Conservation (phyloP, 1,140 invertebrate species). For the Agraylea sexmaculata region DNA sequence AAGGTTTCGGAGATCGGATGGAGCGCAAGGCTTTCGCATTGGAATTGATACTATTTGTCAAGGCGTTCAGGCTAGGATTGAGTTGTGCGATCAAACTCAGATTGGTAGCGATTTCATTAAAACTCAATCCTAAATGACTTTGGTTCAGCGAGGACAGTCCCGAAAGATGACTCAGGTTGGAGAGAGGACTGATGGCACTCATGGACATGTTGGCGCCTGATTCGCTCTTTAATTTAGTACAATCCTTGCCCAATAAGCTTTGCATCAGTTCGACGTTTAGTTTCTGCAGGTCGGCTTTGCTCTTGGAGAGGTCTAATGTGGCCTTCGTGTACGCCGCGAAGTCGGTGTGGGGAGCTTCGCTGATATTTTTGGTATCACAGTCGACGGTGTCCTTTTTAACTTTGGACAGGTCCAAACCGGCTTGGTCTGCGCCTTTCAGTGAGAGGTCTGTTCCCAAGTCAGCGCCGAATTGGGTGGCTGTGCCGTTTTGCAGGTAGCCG, state of each 20-base stretch:
- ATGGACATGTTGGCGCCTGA: slow-evolving; percentile 38
- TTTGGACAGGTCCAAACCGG: slow-evolving; percentile 14
- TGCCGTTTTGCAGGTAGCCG: slow-evolving; percentile 25
- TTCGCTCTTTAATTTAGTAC: slow-evolving; percentile 23
- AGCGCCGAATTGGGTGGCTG: slow-evolving; percentile 22
- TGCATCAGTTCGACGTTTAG: slow-evolving; percentile 24
- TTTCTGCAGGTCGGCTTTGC: slow-evolving; percentile 23
- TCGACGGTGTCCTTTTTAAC: slow-evolving; percentile 13
- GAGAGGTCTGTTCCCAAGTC: slow-evolving; percentile 20
- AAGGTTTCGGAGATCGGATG: slow-evolving; percentile 40
- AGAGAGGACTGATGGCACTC: slow-evolving; percentile 45
- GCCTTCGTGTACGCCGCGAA: slow-evolving; percentile 22
- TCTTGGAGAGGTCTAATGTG: slow-evolving; percentile 30
- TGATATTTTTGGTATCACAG: slow-evolving; percentile 11
- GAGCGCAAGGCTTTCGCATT: slow-evolving; percentile 33
- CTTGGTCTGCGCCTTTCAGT: slow-evolving; percentile 8
- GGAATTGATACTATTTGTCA: slow-evolving; percentile 37
- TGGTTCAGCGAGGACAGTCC: slow-evolving; percentile 37
- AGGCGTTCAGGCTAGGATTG: slow-evolving; percentile 42
- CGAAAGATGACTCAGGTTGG: slow-evolving; percentile 41
- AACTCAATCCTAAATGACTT: slow-evolving; percentile 44
- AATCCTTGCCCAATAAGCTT: slow-evolving; percentile 20
- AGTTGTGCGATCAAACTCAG: slow-evolving; percentile 45
- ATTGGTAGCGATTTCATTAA: slow-evolving; percentile 48
- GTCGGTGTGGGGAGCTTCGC: slow-evolving; percentile 22